Evolutionary conservation across 1,140 invertebrate genomes (phyloP), one percentile per base, ranked within the genome.

Genomic region (Cotesia vestalis): DNA sequence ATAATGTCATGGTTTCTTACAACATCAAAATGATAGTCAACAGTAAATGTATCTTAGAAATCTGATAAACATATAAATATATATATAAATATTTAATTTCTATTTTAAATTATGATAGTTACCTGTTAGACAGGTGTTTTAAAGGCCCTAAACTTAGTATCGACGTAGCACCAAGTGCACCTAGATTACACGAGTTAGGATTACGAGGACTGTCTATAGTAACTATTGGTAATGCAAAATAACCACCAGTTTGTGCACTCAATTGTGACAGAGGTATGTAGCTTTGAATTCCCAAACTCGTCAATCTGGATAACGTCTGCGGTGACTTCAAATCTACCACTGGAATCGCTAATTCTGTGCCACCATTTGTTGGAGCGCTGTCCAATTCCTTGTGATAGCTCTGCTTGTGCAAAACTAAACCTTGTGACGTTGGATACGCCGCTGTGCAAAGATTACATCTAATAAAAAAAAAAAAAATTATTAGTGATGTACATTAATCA

Each of bases 391-490:
- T 92, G 74, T 93, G 92, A 77, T 91, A 93, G 20, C 90, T 89
- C 62, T 90, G 90, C 66, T 91, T 90, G 80, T 94, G 93, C 76
- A 92, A 90, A 66, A 88, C 88, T 46, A 94, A 81, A 20, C 90
- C 90, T 34, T 90, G 85, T 1, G 88, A 86, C 12, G 90, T 92
- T 4, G 92, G 91, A 79, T 93, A 94, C 62, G 91, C 90, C 0
- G 92, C 91, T 1, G 90, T 88, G 80, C 93, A 94, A 11, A 92
- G 84, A 77, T 92, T 91, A 75, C 93, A 94, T 74, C 90, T 91
- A 76, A 84, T 89, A 78, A 73, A 71, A 63, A 27, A 61, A 71
- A 53, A 64, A 72, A 63, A 70, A 66, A 20, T 55, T 17, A 3
- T 3, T 55, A n/a, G 5, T 55, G 1, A 55, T 17, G n/a, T 3